These are phyloP conservation scores for Leptosomus discolor DNA, from an alignment of 2,113 vertebrate genomes.

Conservation along the genomic window DNA sequence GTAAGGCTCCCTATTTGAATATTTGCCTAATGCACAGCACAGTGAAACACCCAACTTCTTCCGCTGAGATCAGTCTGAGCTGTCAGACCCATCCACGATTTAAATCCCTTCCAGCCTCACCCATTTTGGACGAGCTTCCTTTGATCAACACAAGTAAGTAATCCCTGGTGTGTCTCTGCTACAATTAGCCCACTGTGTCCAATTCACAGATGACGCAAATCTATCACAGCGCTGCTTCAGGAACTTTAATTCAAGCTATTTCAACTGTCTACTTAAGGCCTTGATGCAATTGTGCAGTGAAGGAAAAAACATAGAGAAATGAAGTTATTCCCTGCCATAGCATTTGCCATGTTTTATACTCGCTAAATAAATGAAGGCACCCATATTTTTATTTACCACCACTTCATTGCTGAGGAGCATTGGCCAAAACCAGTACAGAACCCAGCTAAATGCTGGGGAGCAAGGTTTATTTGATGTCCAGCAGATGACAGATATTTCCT, in stretches of 20 bases:
- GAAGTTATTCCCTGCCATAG: neutral
- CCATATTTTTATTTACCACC: neutral
- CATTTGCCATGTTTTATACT: neutral
- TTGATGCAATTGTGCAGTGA: neutral
- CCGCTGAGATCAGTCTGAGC: conserved; percentile 12
- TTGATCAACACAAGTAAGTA: conserved; percentile 27
- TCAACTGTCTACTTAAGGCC: neutral
- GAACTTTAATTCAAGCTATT: neutral
- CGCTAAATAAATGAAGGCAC: neutral
- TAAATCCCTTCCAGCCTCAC: conserved; percentile 45
- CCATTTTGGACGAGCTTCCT: neutral
- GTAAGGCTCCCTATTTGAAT: neutral
- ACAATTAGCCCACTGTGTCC: conserved; percentile 45
- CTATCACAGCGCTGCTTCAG: neutral
- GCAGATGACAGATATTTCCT: conserved; percentile 24
- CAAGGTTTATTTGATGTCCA: neutral
- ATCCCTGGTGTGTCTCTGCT: neutral
- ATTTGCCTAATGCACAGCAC: neutral
- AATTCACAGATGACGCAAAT: neutral
- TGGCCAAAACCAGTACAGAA: neutral
- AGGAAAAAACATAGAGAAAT: neutral
- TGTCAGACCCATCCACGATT: neutral
- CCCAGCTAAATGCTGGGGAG: neutral
- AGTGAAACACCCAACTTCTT: neutral
- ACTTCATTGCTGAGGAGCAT: neutral